phyloP scores from a whole-genome alignment of 2,113 vertebrate species.

The Spea multiplicata region DNA sequence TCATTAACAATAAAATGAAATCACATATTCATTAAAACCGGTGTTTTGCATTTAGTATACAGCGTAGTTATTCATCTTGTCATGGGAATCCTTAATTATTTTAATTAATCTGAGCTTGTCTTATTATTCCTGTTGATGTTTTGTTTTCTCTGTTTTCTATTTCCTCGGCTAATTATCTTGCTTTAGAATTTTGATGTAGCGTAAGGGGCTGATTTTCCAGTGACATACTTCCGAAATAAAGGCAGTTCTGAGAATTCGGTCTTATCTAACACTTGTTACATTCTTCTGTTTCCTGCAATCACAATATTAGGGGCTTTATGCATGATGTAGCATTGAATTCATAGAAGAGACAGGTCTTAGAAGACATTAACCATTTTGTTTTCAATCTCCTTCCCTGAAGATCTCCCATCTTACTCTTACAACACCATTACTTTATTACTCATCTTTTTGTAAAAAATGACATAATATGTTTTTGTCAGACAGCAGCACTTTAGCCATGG shows the following conservation, averaged over 20 bases:
- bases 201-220: constrained; percentile 25
- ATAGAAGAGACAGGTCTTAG: no score
- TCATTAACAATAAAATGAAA: not conserved
- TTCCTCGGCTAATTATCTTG: constrained; percentile 28
- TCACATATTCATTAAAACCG: constrained; percentile 6
- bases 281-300: no score
- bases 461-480: no score
- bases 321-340: no score
- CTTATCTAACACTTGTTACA: no score
- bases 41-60: not conserved
- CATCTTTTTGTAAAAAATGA: no score
- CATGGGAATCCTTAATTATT: constrained; percentile 33
- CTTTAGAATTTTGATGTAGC: constrained; percentile 19
- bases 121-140: constrained; percentile 40
- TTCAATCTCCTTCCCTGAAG: no score
- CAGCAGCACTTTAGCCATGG: no score
- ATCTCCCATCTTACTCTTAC: no score
- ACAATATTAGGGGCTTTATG: no score
- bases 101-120: constrained; percentile 26
- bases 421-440: no score
- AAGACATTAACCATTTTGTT: no score
- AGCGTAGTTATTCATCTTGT: constrained; percentile 27
- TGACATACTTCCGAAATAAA: constrained; percentile 17
- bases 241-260: not conserved
- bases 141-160: constrained; percentile 23